A percentile compares a stretch with the other conserved stretches of the same genome.
Conservation (phyloP, 2,113 vertebrate species). For the Mesembrinibis cayennensis region DNA sequence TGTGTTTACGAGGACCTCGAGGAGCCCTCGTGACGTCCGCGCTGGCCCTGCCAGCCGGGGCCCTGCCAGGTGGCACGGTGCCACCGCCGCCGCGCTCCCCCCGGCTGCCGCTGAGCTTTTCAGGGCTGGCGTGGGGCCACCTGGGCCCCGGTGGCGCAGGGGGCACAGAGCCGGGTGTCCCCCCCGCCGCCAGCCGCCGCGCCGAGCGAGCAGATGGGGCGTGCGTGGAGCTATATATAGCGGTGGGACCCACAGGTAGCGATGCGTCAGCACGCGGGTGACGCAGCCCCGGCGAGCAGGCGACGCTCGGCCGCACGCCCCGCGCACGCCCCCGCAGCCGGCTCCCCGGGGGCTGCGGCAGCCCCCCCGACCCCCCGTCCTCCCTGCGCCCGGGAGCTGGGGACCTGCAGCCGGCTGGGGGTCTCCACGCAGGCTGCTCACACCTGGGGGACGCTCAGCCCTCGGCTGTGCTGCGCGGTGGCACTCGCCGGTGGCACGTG, state of each 20-base stretch:
- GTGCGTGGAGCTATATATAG: background rate
- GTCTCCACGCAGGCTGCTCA: accelerated
- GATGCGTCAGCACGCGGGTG: background rate
- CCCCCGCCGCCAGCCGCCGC: accelerated
- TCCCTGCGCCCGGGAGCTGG: background rate
- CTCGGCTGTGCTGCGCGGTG: accelerated
- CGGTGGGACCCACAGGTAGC: slow-evolving; percentile 52
- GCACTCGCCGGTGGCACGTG: background rate
- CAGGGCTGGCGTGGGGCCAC: background rate
- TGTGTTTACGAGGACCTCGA: slow-evolving; percentile 18
- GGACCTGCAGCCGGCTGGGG: background rate
- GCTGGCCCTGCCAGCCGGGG: background rate
- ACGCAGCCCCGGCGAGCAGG: background rate
- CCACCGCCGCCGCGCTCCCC: background rate
- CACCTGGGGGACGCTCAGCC: background rate
- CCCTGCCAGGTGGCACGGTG: slow-evolving; percentile 26
- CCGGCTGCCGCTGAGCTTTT: background rate
- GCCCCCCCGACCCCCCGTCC: accelerated
- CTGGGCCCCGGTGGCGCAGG: accelerated
- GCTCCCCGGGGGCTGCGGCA: background rate
- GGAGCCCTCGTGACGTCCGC: background rate
- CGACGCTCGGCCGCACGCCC: background rate
- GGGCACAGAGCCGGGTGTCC: background rate
- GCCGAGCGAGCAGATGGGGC: background rate
- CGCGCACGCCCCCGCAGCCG: background rate